Evolutionary conservation across 2,113 vertebrate genomes (phyloP).

Genomic region (Cyprichromis sp.): DNA sequence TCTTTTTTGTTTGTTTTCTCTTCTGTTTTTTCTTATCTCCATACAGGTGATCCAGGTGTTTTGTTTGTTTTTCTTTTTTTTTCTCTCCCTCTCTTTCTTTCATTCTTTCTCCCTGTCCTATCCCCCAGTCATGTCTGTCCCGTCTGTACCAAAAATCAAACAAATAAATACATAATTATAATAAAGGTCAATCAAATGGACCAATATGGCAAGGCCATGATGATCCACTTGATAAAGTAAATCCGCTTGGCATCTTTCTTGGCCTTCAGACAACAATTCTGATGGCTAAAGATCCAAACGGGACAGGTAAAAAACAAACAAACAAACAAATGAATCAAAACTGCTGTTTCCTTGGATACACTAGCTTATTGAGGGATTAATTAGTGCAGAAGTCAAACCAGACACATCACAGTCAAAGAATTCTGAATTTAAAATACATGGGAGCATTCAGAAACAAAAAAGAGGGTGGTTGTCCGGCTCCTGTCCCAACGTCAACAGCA

Average conservation of each 20-base stretch:
- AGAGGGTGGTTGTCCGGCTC: background rate
- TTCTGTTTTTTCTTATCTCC: background rate
- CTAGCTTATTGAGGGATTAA: background rate
- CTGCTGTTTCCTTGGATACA: background rate
- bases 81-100: background rate
- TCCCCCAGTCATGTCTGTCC: background rate
- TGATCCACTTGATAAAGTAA: background rate
- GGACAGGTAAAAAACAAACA: background rate
- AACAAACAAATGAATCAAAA: background rate
- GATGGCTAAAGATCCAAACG: background rate
- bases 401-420: background rate
- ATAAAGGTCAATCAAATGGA: background rate
- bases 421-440: background rate
- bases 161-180: background rate
- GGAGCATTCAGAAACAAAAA: background rate
- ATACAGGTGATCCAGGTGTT: background rate
- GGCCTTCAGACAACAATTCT: background rate
- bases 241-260: background rate
- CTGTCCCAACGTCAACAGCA: background rate
- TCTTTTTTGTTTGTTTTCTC: background rate
- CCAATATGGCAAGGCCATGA: background rate
- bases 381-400: background rate
- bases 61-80: background rate
- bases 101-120: background rate
- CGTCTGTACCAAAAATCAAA: background rate